Conservation (phyloP, 2,113 vertebrate species). For the Burhinus oedicnemus region DNA sequence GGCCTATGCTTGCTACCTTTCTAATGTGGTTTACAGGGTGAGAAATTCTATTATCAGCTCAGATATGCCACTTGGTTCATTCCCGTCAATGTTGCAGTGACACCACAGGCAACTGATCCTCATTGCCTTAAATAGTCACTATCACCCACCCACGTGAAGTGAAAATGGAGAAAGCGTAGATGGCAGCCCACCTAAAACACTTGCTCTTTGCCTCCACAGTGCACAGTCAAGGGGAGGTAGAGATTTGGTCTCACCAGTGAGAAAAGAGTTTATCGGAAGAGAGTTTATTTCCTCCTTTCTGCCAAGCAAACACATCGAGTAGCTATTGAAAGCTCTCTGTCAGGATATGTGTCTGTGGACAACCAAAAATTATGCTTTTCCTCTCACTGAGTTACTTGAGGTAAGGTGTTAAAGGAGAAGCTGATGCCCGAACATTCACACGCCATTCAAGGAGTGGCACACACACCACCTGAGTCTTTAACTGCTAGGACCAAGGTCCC, state of each 20-base stretch:
- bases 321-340: background rate
- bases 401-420: background rate
- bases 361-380: background rate
- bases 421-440: background rate
- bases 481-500: background rate
- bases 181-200: background rate
- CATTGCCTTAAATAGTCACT: background rate
- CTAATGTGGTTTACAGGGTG: background rate
- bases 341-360: background rate
- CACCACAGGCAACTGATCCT: background rate
- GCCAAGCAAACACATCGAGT: background rate
- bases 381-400: background rate
- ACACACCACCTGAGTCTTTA: background rate
- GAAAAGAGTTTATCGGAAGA: background rate
- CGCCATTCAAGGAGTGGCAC: background rate
- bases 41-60: background rate
- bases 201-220: background rate
- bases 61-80: background rate
- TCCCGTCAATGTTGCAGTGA: background rate
- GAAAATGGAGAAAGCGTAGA: accelerated
- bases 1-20: background rate
- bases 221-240: background rate
- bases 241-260: background rate
- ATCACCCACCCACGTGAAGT: background rate
- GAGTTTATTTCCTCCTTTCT: background rate